Percentiles rank a stretch among this genome's conserved stretches.
These are phyloP conservation scores for Cephonodes hylas DNA, from an alignment of 2,888 invertebrate species.

Conservation along the genomic window DNA sequence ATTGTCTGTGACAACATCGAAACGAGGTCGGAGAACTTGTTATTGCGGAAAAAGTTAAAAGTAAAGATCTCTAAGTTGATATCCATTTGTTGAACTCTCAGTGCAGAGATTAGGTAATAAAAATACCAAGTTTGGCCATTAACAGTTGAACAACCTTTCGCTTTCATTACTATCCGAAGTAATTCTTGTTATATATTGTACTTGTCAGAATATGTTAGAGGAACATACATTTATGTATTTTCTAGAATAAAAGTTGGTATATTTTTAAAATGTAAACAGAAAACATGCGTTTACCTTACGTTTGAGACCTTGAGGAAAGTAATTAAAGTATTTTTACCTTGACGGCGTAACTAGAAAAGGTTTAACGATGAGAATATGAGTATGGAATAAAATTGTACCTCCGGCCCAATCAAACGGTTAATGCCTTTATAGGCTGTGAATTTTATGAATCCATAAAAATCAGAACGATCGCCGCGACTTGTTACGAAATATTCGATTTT, in stretches of 20 bases:
- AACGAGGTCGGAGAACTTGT: slow-evolving; percentile 1
- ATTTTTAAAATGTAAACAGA: background rate
- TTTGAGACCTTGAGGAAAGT: background rate
- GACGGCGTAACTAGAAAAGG: background rate
- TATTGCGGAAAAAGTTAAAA: background rate
- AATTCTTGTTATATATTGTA: background rate
- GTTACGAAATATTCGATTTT: slow-evolving; percentile 6
- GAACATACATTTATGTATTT: no score
- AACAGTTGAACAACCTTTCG: background rate
- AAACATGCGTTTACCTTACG: background rate
- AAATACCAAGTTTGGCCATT: background rate
- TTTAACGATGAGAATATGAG: slow-evolving; percentile 1
- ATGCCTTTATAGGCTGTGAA: slow-evolving; percentile 20
- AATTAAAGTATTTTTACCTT: background rate
- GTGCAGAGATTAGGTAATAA: background rate
- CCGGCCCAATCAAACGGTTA: slow-evolving; percentile 2
- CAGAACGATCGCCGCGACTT: slow-evolving; percentile 15
- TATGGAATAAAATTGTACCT: background rate
- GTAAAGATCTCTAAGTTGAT: background rate
- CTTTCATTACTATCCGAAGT: background rate
- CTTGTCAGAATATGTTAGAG: no score
- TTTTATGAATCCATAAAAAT: slow-evolving; percentile 22
- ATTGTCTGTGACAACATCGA: background rate
- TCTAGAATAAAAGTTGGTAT: no score
- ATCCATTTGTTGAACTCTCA: background rate